Evolutionary conservation across 2,888 invertebrate genomes (phyloP), one percentile per base, ranked within the genome.

Genomic region (Unio delphinus): DNA sequence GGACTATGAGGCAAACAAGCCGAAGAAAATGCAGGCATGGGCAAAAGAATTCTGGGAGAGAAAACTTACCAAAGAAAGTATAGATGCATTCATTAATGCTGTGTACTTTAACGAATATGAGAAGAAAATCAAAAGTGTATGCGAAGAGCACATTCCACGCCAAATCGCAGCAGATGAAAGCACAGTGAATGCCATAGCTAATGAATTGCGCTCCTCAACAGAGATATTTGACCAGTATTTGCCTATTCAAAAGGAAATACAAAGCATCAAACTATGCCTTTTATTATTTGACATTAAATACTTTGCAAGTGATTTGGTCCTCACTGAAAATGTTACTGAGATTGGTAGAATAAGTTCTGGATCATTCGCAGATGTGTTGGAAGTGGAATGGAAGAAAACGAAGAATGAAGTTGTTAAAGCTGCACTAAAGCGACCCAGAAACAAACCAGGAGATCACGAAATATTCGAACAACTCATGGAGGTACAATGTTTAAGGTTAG

Each of bases 401-500:
- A 45, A 18, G 57, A 70, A 66, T n/a, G 54, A 65, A 23, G 55
- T 63, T 28, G 45, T 45, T 45, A 45, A 3, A 45, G 75, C 76
- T n/a, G 81, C 81, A 15, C 64, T 81, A 17, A 81, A 81, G 45
- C 71, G 69, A 30, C 58, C 79, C 26, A 67, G 72, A 23, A 61
- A 65, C 54, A 57, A 74, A 6, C 30, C 79, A 34, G 58, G 54
- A 23, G 69, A 68, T 7, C 69, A 64, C 1, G 66, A 73, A 6
- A 70, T 75, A 28, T 75, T 78, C 55, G 56, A 65, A 23, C 81
- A 81, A 26, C 67, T 81, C 18, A 74, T 73, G n/a, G 81, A 81
- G 64, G 70, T 79, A 1, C 74, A 75, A 34, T 71, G 74, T 59
- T 65, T 80, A n/a, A 70, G 74, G 81, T 81, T 68, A 63, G 67